A percentile compares a stretch with the other conserved stretches of the same genome.
Evolutionary conservation across 2,113 vertebrate genomes (phyloP).

Genomic region (Engystomops pustulosus): DNA sequence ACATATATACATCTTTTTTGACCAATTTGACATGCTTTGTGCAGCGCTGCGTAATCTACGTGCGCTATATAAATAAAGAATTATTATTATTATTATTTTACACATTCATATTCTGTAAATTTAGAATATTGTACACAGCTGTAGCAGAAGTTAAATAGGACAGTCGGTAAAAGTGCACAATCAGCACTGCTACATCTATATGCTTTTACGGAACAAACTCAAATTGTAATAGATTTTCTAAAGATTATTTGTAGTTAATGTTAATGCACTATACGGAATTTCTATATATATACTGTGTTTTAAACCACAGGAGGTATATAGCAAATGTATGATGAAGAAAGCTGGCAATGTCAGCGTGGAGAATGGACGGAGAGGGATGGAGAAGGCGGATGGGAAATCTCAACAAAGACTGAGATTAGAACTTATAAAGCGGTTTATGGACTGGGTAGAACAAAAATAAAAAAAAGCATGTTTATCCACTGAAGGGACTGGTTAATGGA

Average conservation of each 20-base stretch:
- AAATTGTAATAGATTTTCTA: too few species aligned
- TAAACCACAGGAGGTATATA: slow-evolving; percentile 75
- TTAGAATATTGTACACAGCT: neutral
- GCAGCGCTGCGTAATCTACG: too few species aligned
- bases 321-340: slow-evolving; percentile 81
- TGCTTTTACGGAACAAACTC: slow-evolving; percentile 59
- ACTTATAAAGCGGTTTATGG: slow-evolving; percentile 85
- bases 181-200: slow-evolving; percentile 29
- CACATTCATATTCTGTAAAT: neutral
- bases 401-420: slow-evolving; percentile 81
- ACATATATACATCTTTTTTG: slow-evolving; percentile 81
- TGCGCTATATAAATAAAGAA: too few species aligned
- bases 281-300: slow-evolving; percentile 79
- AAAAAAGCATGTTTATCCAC: slow-evolving; percentile 83
- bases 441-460: slow-evolving; percentile 81
- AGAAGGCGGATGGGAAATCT: slow-evolving; percentile 74
- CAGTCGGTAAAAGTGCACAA: too few species aligned
- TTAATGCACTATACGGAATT: slow-evolving; percentile 52
- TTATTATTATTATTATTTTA: too few species aligned
- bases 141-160: neutral
- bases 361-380: slow-evolving; percentile 79
- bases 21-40: too few species aligned
- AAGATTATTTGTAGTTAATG: neutral
- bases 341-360: slow-evolving; percentile 82
- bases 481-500: slow-evolving; percentile 85